Base-by-base conservation (phyloP, 2,113 vertebrate genomes). In the Empidonax alnorum region DNA sequence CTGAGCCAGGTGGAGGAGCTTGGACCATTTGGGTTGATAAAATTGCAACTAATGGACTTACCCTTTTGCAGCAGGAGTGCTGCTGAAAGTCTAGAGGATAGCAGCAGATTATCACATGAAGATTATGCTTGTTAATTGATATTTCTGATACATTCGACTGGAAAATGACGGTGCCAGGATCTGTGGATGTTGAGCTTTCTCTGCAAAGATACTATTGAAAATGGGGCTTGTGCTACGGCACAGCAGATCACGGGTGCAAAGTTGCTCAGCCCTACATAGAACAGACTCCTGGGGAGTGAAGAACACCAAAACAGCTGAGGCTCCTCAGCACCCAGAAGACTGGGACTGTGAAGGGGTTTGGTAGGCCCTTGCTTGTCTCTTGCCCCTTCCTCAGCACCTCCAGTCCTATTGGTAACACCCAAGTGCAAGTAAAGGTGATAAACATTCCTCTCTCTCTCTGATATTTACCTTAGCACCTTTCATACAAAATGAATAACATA, bases 401-500 rank as follows among this genome's bases (percentile, higher is more conserved):
- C 2, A 1, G 33, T 86, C 15, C 24, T 73, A 23, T 18, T 39
- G 12, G 17, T 35, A 91, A 66, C 35, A 81, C 12, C 10, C 42
- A 66, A 66, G 50, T 28, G 33, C 61, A 86, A 65, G 59, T 53
- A 67, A 91, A 91, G 49, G 58, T 44, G 66, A 63, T 77, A 71
- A 86, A 88, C 19, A 46, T 31, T 20, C 19, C 33, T 23, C 44
- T 20, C n/a, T 56, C 33, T 37, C 59, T 33, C 44, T 71, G 31
- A 88, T 85, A 91, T 87, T 93, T 82, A 6, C 69, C 74, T 93
- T 93, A 84, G 24, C 47, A 79, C 22, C 47, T 94, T 93, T 62
- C 87, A 94, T 55, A 46, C 24, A 69, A 77, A 95, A 94, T 86
- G 24, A 93, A 94, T 96, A 95, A 87, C 59, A 79, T 22, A 94